Evolutionary conservation across 2,888 invertebrate species (phyloP).

Genomic region (Pomacea canaliculata): DNA sequence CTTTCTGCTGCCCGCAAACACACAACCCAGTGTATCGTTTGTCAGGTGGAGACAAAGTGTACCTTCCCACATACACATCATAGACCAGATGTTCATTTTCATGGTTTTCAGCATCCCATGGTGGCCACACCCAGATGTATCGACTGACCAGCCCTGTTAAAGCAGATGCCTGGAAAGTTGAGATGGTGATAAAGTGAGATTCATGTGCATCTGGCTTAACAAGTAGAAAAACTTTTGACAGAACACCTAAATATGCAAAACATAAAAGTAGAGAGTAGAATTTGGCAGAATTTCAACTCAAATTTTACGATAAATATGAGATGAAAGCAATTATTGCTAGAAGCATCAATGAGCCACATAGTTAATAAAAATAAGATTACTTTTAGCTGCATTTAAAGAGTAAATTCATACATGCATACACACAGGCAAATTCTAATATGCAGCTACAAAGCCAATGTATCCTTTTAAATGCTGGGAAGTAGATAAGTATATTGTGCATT

Average conservation of each 20-base stretch:
- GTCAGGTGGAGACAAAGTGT: background rate
- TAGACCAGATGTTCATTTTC: constrained; percentile 28
- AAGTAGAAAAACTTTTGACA: no score
- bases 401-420: no score
- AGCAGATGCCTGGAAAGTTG: constrained; percentile 45
- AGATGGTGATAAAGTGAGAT: background rate
- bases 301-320: no score
- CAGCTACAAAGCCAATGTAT: no score
- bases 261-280: background rate
- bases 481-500: no score
- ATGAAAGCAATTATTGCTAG: no score
- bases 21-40: constrained; percentile 8
- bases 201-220: no score
- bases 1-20: background rate
- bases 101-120: constrained; percentile 50
- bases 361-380: no score
- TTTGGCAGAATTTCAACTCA: background rate
- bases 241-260: background rate
- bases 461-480: no score
- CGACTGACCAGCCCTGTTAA: constrained; percentile 50
- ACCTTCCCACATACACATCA: constrained; percentile 39
- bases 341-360: no score
- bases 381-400: no score
- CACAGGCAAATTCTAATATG: no score
- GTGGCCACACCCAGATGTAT: constrained; percentile 61